Evolutionary conservation across 2,888 invertebrate genomes (phyloP), one percentile per base, ranked within the genome.

Genomic region (Noctua janthe): DNA sequence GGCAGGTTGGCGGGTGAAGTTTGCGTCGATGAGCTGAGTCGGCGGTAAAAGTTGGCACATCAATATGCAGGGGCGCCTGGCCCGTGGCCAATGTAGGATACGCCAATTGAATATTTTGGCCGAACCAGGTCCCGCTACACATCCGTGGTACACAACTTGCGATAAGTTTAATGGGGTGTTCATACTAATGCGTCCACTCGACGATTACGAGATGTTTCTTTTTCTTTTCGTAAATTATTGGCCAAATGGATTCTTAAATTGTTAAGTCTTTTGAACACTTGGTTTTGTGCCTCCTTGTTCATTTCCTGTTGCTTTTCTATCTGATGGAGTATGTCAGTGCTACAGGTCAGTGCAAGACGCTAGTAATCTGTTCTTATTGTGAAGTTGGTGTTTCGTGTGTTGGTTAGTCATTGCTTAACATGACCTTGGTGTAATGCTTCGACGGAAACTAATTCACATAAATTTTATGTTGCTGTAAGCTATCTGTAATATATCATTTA

Each of bases 21-120:
- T 93, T 90, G 93, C 90, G 88, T 88, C 93, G 93, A 94, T 94
- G 94, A 94, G 94, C 94, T 94, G 94, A 95, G 92, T 94, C 93
- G 92, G 91, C 92, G 91, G 93, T 91, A 94, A 94, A 95, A 95
- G 95, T 95, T 95, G 94, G 95, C 95, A 94, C 95, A 95, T 95
- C 95, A 95, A 95, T 94, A 95, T 95, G 94, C 95, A 94, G 93
- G 92, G 93, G 92, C 92, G 93, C 86, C 93, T 96, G 96, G 96
- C 95, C 88, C 88, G 86, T 85, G 90, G 95, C 96, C 96, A 96
- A 94, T 91, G 91, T 93, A 93, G 93, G 95, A 95, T 95, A 95
- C 95, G 94, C 94, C 96, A 95, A 96, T 96, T 96, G 96, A 96
- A 96, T 96, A 95, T 96, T 96, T 94, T 94, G 94, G 92, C 93